Evolutionary conservation across 2,113 vertebrate species (phyloP).

Genomic region (Pyrgilauda ruficollis): DNA sequence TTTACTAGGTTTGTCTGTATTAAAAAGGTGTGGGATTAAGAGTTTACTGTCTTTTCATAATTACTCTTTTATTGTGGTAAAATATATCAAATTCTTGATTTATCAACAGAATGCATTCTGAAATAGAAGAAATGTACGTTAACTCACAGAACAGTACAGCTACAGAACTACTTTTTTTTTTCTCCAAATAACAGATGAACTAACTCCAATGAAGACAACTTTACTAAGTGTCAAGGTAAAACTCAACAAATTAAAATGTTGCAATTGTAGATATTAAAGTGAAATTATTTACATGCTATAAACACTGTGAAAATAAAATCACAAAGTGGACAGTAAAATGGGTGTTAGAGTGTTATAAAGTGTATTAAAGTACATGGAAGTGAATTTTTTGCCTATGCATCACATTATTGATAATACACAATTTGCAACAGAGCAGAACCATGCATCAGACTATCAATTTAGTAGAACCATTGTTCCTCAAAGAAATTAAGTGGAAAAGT

Average conservation of each 20-base stretch:
- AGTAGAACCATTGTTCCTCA: background rate
- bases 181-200: background rate
- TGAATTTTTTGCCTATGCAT: background rate
- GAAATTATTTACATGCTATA: background rate
- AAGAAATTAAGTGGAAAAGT: background rate
- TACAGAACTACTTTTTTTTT: background rate
- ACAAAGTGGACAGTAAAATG: background rate
- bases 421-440: background rate
- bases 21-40: background rate
- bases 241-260: background rate
- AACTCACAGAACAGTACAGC: background rate
- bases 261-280: background rate
- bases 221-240: background rate
- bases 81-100: background rate
- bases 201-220: background rate
- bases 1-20: background rate
- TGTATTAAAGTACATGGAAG: background rate
- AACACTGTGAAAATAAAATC: background rate
- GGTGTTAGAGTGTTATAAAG: rapidly evolving
- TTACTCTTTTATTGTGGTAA: background rate
- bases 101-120: background rate
- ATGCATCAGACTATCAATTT: background rate
- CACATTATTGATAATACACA: background rate
- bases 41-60: background rate
- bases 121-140: background rate